A percentile compares a stretch with the other conserved stretches of the same genome.
These are phyloP conservation scores for Hydra vulgaris DNA, from an alignment of 30 jellyfish, hydroid and myxozoan species.

Conservation along the genomic window DNA sequence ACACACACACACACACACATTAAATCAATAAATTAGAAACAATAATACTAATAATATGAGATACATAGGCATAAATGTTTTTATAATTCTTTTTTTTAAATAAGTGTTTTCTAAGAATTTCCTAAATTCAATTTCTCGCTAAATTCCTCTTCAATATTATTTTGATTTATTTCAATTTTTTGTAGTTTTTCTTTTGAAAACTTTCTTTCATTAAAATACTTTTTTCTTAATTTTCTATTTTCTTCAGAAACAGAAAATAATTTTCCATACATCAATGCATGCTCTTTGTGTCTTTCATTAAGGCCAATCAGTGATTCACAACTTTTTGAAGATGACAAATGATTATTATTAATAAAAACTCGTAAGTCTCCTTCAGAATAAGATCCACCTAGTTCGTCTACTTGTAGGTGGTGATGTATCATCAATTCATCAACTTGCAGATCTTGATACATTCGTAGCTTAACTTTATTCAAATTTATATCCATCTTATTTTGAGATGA, in stretches of 20 bases:
- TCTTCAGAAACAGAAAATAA: constrained; percentile 70
- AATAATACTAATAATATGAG: no score
- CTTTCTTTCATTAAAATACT: constrained; percentile 59
- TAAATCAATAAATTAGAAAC: no score
- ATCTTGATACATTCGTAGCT: neutral
- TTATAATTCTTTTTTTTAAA: no score
- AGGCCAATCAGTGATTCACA: constrained; percentile 14
- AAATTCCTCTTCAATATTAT: neutral
- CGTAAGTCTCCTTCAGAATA: constrained; percentile 29
- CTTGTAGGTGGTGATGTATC: constrained; percentile 7
- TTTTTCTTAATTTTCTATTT: constrained; percentile 55
- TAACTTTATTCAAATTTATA: constrained; percentile 9
- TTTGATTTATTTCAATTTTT: neutral
- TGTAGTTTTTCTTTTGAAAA: constrained; percentile 28
- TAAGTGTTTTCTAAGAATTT: neutral
- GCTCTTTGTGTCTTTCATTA: constrained; percentile 64
- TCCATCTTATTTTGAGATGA: constrained; percentile 27
- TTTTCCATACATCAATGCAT: constrained; percentile 77
- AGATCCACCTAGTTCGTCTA: constrained; percentile 7
- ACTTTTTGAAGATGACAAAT: constrained; percentile 9
- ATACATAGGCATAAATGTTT: neutral
- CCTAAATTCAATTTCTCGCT: neutral
- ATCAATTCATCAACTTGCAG: neutral
- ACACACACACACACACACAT: no score
- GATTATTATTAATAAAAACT: constrained; percentile 9